Conservation (phyloP, 2,797 vertebrate species). For the Morus bassanus region DNA sequence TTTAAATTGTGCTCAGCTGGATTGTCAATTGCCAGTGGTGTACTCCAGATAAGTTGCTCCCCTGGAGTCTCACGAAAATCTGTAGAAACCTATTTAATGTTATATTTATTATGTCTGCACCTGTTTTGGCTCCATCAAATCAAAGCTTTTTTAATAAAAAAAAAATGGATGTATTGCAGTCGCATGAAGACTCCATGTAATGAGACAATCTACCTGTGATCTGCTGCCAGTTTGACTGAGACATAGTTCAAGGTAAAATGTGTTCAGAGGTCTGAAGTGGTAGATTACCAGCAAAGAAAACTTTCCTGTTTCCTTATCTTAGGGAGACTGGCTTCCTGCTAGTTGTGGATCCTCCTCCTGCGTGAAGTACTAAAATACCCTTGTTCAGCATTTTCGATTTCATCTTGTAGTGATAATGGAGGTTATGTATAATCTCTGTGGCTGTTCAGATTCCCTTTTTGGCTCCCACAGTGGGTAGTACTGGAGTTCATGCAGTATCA, state of each 20-base stretch:
- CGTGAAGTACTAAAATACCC: not conserved
- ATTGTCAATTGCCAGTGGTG: not conserved
- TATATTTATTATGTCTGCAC: not conserved
- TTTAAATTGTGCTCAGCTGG: not conserved
- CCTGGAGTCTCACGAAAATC: not conserved
- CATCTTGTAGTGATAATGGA: not conserved
- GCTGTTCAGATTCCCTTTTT: slow-evolving; percentile 5
- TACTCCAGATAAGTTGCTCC: not conserved
- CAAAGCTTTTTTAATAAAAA: not conserved
- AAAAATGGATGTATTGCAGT: not conserved
- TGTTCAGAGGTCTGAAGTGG: slow-evolving; percentile 43
- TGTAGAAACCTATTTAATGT: not conserved
- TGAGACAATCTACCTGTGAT: slow-evolving; percentile 47
- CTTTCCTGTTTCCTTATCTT: slow-evolving; percentile 45
- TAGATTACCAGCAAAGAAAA: slow-evolving; percentile 47
- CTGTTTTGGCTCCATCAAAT: not conserved
- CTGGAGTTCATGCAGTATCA: not conserved
- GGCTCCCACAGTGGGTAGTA: not conserved
- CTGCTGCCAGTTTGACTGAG: slow-evolving; percentile 44
- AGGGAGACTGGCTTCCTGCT: slow-evolving; percentile 22
- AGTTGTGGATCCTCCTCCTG: not conserved
- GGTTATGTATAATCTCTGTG: not conserved
- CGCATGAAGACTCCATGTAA: not conserved
- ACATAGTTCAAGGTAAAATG: slow-evolving; percentile 35
- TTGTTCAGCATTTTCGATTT: slow-evolving; percentile 28